These are phyloP conservation scores for Drosophila ezoana DNA, from an alignment of 2,888 invertebrate genomes.

Conservation along the genomic window DNA sequence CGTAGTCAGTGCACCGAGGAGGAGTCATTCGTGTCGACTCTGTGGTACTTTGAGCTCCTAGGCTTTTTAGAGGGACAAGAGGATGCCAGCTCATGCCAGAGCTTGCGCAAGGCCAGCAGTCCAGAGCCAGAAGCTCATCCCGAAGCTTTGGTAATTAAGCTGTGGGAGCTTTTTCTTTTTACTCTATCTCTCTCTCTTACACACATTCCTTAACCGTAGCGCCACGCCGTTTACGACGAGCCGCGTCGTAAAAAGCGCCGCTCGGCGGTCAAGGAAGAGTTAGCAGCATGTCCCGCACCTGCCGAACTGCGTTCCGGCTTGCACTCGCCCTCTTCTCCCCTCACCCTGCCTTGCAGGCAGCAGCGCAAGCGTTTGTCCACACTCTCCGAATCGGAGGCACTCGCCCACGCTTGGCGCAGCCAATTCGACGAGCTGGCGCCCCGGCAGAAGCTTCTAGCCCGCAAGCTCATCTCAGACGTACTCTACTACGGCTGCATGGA, in stretches of 20 bases:
- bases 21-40: conserved; percentile 40
- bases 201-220: background rate
- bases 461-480: conserved; percentile 49
- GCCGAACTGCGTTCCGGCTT: background rate
- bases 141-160: conserved; percentile 11
- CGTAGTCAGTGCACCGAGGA: conserved; percentile 21
- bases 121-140: background rate
- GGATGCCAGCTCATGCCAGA: background rate
- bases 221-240: background rate
- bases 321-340: background rate
- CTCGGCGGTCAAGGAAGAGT: conserved; percentile 15
- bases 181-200: background rate
- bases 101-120: conserved; percentile 4
- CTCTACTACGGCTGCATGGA: conserved; percentile 55
- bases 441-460: conserved; percentile 35
- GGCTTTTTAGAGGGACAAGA: conserved; percentile 54
- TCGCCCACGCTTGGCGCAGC: conserved; percentile 45
- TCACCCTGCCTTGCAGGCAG: background rate
- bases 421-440: conserved; percentile 39
- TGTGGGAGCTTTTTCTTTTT: background rate
- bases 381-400: conserved; percentile 29
- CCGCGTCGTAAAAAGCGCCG: conserved; percentile 22
- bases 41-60: conserved; percentile 57
- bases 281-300: background rate
- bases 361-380: conserved; percentile 1